Conservation (phyloP, 2,888 invertebrate genomes). For the Agriopis leucophaearia region DNA sequence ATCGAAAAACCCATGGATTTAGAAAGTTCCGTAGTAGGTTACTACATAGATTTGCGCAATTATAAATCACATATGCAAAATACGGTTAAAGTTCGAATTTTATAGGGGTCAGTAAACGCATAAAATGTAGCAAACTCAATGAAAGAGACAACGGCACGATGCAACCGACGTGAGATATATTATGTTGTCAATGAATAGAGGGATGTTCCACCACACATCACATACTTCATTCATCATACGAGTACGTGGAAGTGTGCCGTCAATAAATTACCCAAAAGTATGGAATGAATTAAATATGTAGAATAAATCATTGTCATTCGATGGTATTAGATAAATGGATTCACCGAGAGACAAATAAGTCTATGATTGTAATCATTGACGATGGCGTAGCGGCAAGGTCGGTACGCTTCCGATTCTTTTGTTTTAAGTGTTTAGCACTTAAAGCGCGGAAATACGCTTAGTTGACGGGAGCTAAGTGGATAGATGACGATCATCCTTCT, state of each 20-base stretch:
- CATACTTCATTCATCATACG: constrained; percentile 35
- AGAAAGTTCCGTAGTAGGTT: constrained; percentile 29
- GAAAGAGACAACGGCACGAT: constrained; percentile 13
- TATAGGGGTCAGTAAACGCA: constrained; percentile 21
- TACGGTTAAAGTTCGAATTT: constrained; percentile 19
- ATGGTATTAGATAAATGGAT: constrained; percentile 43
- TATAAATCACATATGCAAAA: constrained; percentile 26
- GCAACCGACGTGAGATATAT: constrained; percentile 29
- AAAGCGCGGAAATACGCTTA: constrained; percentile 80
- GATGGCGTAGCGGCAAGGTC: constrained; percentile 68
- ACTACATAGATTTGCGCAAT: constrained; percentile 21
- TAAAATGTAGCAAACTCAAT: constrained; percentile 17
- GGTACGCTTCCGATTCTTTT: constrained; percentile 76
- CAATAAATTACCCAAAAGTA: constrained; percentile 21
- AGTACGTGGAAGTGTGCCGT: constrained; percentile 28
- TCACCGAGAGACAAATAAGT: constrained; percentile 50
- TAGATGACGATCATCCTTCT: constrained; percentile 74
- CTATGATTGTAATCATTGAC: constrained; percentile 58
- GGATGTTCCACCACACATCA: constrained; percentile 35
- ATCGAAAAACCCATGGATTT: constrained; percentile 29
- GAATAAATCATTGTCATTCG: constrained; percentile 3
- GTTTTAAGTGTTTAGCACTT: constrained; percentile 71
- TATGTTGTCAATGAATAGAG: constrained; percentile 35
- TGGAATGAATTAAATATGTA: constrained; percentile 1
- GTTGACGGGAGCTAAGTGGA: constrained; percentile 79